phyloP scores from a whole-genome alignment of 2,797 vertebrate species.

The Gymnoscopelus braueri region DNA sequence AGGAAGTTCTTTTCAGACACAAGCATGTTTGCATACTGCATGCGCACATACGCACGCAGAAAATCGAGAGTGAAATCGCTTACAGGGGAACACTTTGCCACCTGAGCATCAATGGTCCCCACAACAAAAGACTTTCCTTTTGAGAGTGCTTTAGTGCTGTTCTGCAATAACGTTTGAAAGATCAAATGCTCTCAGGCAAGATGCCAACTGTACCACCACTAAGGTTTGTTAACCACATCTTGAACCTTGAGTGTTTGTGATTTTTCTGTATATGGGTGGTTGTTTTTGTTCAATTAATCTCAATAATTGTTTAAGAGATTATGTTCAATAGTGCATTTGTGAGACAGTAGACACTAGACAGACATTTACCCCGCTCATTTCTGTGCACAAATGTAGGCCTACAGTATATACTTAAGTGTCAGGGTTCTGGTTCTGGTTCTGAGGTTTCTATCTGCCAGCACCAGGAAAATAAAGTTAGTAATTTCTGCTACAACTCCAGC shows the following conservation, averaged over 20 bases:
- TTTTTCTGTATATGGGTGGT: background rate
- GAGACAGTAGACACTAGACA: too few species aligned
- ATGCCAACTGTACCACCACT: slow-evolving; percentile 1
- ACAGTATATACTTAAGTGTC: too few species aligned
- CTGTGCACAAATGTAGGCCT: background rate
- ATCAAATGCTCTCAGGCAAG: slow-evolving; percentile 3
- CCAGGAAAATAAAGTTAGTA: too few species aligned
- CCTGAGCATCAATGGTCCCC: background rate
- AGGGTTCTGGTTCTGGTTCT: too few species aligned
- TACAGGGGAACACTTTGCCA: slow-evolving; percentile 1
- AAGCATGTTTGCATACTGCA: too few species aligned
- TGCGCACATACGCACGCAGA: too few species aligned
- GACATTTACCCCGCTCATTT: background rate
- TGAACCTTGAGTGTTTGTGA: background rate
- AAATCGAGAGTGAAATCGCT: background rate
- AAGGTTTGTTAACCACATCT: background rate
- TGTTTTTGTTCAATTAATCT: slow-evolving; percentile 1
- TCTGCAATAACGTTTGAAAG: background rate
- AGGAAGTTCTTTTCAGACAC: too few species aligned
- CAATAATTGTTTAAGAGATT: background rate
- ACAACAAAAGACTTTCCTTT: background rate
- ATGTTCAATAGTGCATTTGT: background rate
- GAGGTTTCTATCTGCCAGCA: too few species aligned
- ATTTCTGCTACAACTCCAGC: too few species aligned
- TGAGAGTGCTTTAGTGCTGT: background rate